phyloP scores from a whole-genome alignment of 2,888 invertebrate genomes.

The Embidobia sp. region DNA sequence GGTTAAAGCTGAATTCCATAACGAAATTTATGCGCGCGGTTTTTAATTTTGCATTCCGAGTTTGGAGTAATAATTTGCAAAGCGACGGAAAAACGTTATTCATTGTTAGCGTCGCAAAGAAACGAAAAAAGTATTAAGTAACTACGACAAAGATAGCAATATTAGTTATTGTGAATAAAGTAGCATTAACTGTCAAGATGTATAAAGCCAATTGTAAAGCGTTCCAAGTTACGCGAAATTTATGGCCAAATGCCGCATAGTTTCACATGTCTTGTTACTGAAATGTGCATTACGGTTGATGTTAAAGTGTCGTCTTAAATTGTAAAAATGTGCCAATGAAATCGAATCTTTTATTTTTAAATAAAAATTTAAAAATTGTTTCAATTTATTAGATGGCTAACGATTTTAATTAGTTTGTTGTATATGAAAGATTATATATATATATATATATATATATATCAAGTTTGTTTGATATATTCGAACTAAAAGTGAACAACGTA shows the following conservation, averaged over 20 bases:
- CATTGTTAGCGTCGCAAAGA: neutral
- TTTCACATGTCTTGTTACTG: constrained; percentile 19
- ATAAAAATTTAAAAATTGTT: no score
- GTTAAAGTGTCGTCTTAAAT: neutral
- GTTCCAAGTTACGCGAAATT: constrained; percentile 41
- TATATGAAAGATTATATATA: no score
- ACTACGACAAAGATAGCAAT: neutral
- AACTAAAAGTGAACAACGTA: no score
- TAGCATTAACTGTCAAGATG: constrained; percentile 41
- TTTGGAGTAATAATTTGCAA: constrained; percentile 1
- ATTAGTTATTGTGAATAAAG: constrained; percentile 42
- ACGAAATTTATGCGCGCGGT: neutral
- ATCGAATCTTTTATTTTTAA: no score
- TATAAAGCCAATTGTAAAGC: constrained; percentile 42
- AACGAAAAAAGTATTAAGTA: constrained; percentile 10
- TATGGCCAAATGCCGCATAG: constrained; percentile 29
- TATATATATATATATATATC: no score
- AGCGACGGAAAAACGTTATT: neutral
- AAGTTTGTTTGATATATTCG: no score
- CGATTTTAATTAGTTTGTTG: no score
- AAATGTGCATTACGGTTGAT: constrained; percentile 23
- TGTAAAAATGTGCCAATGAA: no score
- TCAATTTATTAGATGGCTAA: no score
- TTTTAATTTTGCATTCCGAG: constrained; percentile 19
- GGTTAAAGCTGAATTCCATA: neutral